Conservation (phyloP, 2,888 invertebrate species). For the Ormyrus nitidulus region DNA sequence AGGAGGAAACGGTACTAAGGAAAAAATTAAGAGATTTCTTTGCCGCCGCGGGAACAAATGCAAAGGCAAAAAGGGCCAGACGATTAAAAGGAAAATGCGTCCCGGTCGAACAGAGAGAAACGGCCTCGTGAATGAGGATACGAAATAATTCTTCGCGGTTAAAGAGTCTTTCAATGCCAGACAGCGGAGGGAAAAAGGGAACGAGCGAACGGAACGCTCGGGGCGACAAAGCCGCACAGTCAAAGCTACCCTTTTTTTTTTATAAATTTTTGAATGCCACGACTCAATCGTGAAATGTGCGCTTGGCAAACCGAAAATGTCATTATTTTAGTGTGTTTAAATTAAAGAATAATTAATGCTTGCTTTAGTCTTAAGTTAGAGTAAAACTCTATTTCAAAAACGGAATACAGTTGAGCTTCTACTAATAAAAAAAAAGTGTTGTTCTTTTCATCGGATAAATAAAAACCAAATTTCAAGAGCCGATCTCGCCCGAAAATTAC, state of each 20-base stretch:
- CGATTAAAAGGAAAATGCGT: slow-evolving; percentile 35
- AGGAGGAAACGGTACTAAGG: not conserved
- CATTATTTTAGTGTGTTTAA: no score
- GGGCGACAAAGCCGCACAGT: no score
- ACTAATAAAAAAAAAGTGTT: not conserved
- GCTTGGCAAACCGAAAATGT: no score
- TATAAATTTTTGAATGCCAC: no score
- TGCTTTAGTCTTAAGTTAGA: no score
- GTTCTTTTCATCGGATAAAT: not conserved
- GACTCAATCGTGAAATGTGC: no score
- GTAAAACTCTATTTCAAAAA: no score
- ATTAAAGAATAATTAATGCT: no score
- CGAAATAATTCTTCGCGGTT: slow-evolving; percentile 25
- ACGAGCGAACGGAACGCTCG: no score
- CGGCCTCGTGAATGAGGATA: slow-evolving; percentile 5
- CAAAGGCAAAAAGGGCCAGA: slow-evolving; percentile 3
- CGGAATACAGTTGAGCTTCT: no score
- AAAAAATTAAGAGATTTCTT: slow-evolving; percentile 44
- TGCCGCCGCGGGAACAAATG: slow-evolving; percentile 1
- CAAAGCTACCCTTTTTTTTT: no score
- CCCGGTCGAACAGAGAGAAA: not conserved
- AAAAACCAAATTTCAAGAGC: not conserved
- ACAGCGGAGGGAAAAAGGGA: not conserved
- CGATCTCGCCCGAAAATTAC: no score
- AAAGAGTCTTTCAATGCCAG: slow-evolving; percentile 6